Conservation (phyloP, 2,113 vertebrate genomes). For the Elachura formosa region DNA sequence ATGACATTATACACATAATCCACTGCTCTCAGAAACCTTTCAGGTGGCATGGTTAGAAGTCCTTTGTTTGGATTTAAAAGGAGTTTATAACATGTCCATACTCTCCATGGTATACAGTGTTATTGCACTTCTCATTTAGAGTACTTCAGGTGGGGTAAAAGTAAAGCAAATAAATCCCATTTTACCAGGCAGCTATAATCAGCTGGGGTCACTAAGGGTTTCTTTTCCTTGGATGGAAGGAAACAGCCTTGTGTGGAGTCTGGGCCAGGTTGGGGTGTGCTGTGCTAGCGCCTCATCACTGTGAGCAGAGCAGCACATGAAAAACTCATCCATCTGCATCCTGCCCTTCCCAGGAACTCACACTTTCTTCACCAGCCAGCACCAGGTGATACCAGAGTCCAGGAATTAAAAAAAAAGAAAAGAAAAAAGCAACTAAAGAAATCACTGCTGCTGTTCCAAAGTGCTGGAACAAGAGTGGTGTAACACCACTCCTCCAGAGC, state of each 20-base stretch:
- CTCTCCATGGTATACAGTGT: background rate
- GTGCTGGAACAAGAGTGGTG: background rate
- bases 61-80: background rate
- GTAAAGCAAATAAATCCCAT: background rate
- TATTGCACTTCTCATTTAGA: background rate
- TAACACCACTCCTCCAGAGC: accelerated
- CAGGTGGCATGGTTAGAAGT: background rate
- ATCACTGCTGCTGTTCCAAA: background rate
- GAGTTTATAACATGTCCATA: background rate
- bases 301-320: background rate
- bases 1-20: background rate
- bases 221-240: background rate
- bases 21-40: background rate
- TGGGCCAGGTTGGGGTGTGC: accelerated
- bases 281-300: accelerated
- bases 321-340: background rate
- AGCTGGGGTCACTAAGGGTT: background rate
- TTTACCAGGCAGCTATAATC: background rate
- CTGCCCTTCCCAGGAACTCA: background rate
- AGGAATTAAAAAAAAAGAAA: background rate
- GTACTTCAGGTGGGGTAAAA: background rate
- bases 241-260: background rate
- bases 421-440: background rate
- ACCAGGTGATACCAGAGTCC: background rate
- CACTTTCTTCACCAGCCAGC: background rate